A percentile compares a stretch with the other conserved stretches of the same genome.
These are phyloP conservation scores for Fulmarus glacialis DNA, from an alignment of 2,113 vertebrate genomes.

Conservation along the genomic window DNA sequence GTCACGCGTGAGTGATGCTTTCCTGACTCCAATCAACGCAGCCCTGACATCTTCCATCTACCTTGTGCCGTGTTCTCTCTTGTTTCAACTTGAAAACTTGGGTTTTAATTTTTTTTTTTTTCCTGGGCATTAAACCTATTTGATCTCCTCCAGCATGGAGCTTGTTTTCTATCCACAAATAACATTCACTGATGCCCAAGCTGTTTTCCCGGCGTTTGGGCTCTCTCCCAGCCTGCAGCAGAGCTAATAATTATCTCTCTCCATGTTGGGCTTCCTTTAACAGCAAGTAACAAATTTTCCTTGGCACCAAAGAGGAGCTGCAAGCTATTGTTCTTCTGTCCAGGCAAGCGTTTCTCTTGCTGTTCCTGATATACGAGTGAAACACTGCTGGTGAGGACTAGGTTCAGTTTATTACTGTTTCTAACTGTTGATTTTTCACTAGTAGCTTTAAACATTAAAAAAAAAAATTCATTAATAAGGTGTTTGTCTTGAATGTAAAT, in stretches of 20 bases:
- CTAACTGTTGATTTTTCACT: background rate
- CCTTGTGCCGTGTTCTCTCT: background rate
- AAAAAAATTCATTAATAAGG: background rate
- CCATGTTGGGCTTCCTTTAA: constrained; percentile 10
- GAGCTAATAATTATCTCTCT: constrained; percentile 38
- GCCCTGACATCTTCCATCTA: background rate
- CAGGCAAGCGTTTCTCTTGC: background rate
- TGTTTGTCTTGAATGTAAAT: background rate
- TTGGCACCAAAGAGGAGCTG: constrained; percentile 31
- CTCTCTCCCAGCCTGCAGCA: constrained; percentile 18
- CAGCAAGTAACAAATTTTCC: constrained; percentile 29
- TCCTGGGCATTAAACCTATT: background rate
- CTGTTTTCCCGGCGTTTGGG: background rate
- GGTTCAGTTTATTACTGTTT: background rate
- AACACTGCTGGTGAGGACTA: background rate
- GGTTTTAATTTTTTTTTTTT: fast-evolving
- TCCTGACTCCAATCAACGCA: background rate
- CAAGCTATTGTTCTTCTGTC: constrained; percentile 20
- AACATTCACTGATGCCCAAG: background rate
- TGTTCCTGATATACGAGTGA: background rate
- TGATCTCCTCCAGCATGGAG: background rate
- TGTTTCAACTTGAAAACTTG: background rate
- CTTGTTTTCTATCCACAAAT: background rate
- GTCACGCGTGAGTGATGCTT: background rate
- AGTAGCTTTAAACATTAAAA: background rate